Conservation (phyloP, 2,888 invertebrate genomes). For the Cylloceria caligata region DNA sequence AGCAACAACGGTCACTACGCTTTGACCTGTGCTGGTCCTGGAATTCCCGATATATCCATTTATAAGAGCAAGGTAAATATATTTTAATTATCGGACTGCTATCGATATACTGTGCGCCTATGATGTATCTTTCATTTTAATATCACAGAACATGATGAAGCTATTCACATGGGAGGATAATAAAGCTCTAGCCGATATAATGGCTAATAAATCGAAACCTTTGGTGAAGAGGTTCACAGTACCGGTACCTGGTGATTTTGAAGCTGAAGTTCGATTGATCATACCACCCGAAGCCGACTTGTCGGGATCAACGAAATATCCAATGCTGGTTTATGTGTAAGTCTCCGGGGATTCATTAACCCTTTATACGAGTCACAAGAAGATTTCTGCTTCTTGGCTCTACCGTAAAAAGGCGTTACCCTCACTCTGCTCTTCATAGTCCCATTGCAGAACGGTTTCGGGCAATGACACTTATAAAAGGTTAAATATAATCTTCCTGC, state of each 20-base stretch:
- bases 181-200: constrained; percentile 85
- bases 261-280: constrained; percentile 91
- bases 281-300: constrained; percentile 90
- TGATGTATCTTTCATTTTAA: constrained; percentile 41
- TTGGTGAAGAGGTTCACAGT: constrained; percentile 87
- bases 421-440: no score
- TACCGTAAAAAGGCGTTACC: no score
- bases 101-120: neutral
- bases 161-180: constrained; percentile 89
- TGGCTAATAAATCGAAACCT: constrained; percentile 86
- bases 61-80: constrained; percentile 86
- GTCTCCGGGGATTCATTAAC: constrained; percentile 80
- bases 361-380: no score
- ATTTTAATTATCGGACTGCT: neutral
- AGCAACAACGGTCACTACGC: constrained; percentile 88
- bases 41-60: constrained; percentile 90
- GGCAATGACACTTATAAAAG: no score
- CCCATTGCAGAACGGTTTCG: no score
- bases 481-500: neutral
- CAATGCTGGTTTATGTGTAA: constrained; percentile 94
- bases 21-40: constrained; percentile 93
- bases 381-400: no score
- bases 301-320: constrained; percentile 90
- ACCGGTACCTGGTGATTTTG: constrained; percentile 88
- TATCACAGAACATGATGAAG: constrained; percentile 80